Conservation (phyloP, 1,140 invertebrate genomes). For the Diprion similis region DNA sequence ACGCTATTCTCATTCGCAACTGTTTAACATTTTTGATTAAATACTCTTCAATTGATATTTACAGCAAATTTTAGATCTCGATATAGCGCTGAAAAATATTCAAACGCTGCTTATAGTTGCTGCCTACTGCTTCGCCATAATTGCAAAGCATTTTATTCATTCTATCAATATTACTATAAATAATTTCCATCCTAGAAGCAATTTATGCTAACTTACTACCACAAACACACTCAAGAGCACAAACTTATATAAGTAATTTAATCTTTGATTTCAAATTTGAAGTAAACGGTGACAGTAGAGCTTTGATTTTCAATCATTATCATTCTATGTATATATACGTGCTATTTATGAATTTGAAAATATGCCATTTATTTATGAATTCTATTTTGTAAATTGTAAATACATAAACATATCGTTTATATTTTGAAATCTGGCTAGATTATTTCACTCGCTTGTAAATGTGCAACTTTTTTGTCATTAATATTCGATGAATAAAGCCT, state of each 20-base stretch:
- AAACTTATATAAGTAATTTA: conserved; percentile 9
- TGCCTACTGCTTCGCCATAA: background rate
- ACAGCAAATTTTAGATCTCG: background rate
- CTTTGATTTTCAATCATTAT: background rate
- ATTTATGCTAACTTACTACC: conserved; percentile 1
- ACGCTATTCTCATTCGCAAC: background rate
- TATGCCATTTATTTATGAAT: no score
- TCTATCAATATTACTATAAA: background rate
- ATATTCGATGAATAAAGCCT: background rate
- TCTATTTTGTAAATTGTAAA: background rate
- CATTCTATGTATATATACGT: background rate
- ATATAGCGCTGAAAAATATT: background rate
- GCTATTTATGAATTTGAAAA: background rate
- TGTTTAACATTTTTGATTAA: background rate
- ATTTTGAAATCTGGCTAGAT: background rate
- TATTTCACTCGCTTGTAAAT: background rate
- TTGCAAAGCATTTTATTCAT: conserved; percentile 3
- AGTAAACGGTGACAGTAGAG: background rate
- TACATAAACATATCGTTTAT: background rate
- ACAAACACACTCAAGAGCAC: conserved; percentile 1
- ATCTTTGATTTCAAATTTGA: conserved; percentile 1
- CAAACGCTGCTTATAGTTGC: conserved; percentile 1
- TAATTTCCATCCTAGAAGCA: conserved; percentile 18
- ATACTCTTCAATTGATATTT: background rate
- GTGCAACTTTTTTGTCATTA: conserved; percentile 1